A percentile compares a stretch with the other conserved stretches of the same genome.
Conservation (phyloP, 2,797 vertebrate species). For the Mallotus villosus region DNA sequence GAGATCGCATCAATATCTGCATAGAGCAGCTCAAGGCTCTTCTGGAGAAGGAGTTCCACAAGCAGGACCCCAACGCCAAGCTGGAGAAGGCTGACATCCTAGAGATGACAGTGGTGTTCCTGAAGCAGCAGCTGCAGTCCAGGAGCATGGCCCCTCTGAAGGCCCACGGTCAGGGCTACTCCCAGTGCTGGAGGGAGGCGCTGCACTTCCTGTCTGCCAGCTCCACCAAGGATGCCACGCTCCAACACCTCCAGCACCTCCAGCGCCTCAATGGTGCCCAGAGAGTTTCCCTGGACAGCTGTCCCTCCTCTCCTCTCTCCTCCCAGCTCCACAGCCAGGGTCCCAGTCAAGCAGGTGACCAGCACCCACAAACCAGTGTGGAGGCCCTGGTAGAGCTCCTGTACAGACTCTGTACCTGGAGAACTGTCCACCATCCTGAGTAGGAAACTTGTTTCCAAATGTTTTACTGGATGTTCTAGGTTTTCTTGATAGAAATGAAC, state of each 20-base stretch:
- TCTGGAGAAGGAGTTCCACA: slow-evolving; percentile 66
- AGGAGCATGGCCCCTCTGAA: slow-evolving; percentile 38
- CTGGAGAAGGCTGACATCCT: slow-evolving; percentile 73
- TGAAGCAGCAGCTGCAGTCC: slow-evolving; percentile 63
- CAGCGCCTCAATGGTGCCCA: slow-evolving; percentile 28
- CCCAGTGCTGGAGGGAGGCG: slow-evolving; percentile 69
- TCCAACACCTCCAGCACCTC: slow-evolving; percentile 30
- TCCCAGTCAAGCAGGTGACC: slow-evolving; percentile 46
- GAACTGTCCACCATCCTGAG: slow-evolving; percentile 42
- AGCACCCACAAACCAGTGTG: slow-evolving; percentile 36
- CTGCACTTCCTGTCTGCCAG: slow-evolving; percentile 70
- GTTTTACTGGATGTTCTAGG: slow-evolving; percentile 12
- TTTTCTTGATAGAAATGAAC: slow-evolving; percentile 14
- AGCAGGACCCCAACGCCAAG: slow-evolving; percentile 64
- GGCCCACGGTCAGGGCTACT: slow-evolving; percentile 72
- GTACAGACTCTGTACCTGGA: slow-evolving; percentile 28
- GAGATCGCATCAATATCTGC: slow-evolving; percentile 69
- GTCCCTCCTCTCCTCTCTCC: slow-evolving; percentile 22
- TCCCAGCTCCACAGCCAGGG: slow-evolving; percentile 34
- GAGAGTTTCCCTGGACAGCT: slow-evolving; percentile 26
- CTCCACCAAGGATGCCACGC: slow-evolving; percentile 53
- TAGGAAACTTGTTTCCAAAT: slow-evolving; percentile 41
- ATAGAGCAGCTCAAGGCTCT: slow-evolving; percentile 71
- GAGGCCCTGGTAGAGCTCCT: slow-evolving; percentile 56
- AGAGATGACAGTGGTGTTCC: slow-evolving; percentile 73